These are phyloP conservation scores for Sterrhoptilus dennistouni DNA, from an alignment of 2,113 vertebrate genomes.

Conservation along the genomic window DNA sequence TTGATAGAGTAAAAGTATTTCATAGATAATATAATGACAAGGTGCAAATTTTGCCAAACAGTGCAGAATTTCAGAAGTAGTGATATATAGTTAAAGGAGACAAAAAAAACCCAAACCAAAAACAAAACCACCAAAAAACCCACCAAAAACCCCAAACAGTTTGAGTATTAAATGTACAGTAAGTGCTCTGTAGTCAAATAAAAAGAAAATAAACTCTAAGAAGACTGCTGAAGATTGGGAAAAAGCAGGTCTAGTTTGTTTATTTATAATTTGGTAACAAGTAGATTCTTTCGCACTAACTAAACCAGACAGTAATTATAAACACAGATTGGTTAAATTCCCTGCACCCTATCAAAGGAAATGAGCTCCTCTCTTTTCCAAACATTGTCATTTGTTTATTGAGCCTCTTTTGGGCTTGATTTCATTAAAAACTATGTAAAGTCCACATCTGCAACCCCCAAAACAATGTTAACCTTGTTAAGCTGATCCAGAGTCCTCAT, in stretches of 20 bases:
- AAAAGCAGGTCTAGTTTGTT: constrained; percentile 76
- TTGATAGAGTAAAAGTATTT: constrained; percentile 30
- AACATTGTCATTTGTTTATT: constrained; percentile 87
- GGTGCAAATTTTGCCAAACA: constrained; percentile 67
- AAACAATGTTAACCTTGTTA: constrained; percentile 84
- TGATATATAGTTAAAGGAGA: constrained; percentile 63
- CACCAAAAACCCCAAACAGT: background rate
- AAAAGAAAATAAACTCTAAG: constrained; percentile 78
- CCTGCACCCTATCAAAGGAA: constrained; percentile 83
- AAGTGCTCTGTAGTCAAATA: constrained; percentile 75
- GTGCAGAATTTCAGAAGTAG: constrained; percentile 46
- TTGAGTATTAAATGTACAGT: constrained; percentile 66
- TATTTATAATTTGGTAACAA: constrained; percentile 82
- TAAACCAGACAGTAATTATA: constrained; percentile 83
- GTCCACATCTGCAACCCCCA: constrained; percentile 80
- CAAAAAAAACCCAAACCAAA: background rate
- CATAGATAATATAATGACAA: constrained; percentile 49
- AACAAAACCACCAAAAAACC: background rate
- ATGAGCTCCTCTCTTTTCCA: constrained; percentile 82
- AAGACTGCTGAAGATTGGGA: constrained; percentile 66
- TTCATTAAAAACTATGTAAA: constrained; percentile 80
- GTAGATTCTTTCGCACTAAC: constrained; percentile 82
- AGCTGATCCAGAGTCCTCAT: constrained; percentile 73
- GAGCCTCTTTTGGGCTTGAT: constrained; percentile 79
- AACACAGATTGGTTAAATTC: constrained; percentile 83